Percentiles rank a stretch among this genome's conserved stretches.
Evolutionary conservation across 2,888 invertebrate species (phyloP).

Genomic region (Drosophila anomelani): DNA sequence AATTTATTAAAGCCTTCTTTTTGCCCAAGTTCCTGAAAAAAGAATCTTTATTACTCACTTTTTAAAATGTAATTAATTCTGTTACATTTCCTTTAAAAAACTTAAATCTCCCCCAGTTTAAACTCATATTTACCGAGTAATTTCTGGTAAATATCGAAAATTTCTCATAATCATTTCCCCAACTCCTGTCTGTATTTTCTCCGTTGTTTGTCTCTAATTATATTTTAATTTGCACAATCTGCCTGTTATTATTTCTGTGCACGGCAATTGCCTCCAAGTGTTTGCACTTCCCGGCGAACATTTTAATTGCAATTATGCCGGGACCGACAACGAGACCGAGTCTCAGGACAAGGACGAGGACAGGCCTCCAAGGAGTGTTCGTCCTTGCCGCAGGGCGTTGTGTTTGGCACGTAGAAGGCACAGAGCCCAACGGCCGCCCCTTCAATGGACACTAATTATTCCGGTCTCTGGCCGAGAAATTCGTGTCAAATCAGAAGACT

Average conservation of each 20-base stretch:
- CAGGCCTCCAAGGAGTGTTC: constrained; percentile 38
- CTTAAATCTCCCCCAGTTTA: neutral
- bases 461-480: constrained; percentile 55
- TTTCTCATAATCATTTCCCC: neutral
- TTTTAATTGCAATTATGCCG: constrained; percentile 79
- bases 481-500: constrained; percentile 64
- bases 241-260: constrained; percentile 37
- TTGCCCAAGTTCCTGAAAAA: neutral
- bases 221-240: constrained; percentile 75
- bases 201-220: constrained; percentile 81
- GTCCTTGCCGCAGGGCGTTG: constrained; percentile 75
- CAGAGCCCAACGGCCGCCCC: constrained; percentile 29
- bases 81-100: neutral
- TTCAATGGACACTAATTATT: constrained; percentile 78
- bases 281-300: constrained; percentile 73
- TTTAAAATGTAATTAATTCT: neutral
- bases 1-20: neutral
- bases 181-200: constrained; percentile 24
- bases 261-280: constrained; percentile 60
- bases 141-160: neutral
- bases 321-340: constrained; percentile 16
- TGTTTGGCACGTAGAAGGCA: constrained; percentile 64
- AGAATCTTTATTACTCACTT: neutral
- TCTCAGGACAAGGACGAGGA: constrained; percentile 6
- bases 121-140: neutral